phyloP scores from a whole-genome alignment of 2,797 vertebrate species.

The Anisognathus igniventris region DNA sequence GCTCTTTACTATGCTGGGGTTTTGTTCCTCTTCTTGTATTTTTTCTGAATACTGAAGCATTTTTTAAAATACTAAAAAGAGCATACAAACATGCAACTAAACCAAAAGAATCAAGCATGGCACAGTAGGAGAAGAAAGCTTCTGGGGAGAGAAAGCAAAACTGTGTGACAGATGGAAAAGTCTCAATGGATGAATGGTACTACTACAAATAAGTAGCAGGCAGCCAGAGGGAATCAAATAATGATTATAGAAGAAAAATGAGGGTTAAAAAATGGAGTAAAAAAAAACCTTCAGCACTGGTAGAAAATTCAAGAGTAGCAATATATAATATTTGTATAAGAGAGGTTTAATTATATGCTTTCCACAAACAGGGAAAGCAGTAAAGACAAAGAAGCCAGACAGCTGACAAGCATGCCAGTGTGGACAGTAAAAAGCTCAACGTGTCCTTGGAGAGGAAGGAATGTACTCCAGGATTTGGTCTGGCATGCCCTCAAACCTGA shows the following conservation, averaged over 20 bases:
- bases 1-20: neutral
- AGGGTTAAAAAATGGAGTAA: slow-evolving; percentile 67
- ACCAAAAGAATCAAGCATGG: slow-evolving; percentile 72
- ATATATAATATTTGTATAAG: neutral
- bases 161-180: slow-evolving; percentile 90
- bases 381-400: slow-evolving; percentile 51
- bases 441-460: slow-evolving; percentile 77
- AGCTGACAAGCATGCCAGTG: slow-evolving; percentile 62
- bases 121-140: slow-evolving; percentile 77
- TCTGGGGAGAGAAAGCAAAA: slow-evolving; percentile 80
- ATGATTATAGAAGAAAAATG: slow-evolving; percentile 82
- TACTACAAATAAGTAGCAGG: slow-evolving; percentile 80
- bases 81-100: slow-evolving; percentile 62
- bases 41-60: neutral
- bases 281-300: slow-evolving; percentile 38
- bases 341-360: slow-evolving; percentile 58
- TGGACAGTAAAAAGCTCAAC: slow-evolving; percentile 71
- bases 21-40: slow-evolving; percentile 7
- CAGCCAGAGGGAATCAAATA: slow-evolving; percentile 84
- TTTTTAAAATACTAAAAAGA: slow-evolving; percentile 37
- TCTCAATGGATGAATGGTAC: slow-evolving; percentile 88
- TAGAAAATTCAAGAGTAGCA: slow-evolving; percentile 58
- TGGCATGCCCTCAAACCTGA: slow-evolving; percentile 85
- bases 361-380: slow-evolving; percentile 41
- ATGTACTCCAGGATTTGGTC: slow-evolving; percentile 73